Conservation (phyloP, 2,797 vertebrate species). For the Leptatherina wallacei region DNA sequence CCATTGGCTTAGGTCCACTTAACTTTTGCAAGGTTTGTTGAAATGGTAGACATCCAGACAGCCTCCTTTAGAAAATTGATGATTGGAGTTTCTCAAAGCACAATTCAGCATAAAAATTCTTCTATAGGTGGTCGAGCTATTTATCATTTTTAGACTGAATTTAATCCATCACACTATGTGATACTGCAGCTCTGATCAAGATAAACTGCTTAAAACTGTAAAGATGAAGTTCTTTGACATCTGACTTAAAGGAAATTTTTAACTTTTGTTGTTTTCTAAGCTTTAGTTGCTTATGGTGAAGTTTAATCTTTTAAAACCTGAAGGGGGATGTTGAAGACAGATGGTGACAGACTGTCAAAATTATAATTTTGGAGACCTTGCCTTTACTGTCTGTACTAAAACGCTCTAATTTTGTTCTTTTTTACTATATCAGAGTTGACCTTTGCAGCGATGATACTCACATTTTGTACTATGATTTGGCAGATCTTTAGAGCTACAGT, state of each 20-base stretch:
- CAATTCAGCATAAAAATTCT: neutral
- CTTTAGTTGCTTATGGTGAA: neutral
- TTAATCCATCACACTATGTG: neutral
- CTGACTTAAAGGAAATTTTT: neutral
- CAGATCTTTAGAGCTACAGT: neutral
- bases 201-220: neutral
- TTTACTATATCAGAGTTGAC: too few relatives aligned
- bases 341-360: too few relatives aligned
- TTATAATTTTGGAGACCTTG: neutral
- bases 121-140: neutral
- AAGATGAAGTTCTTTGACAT: neutral
- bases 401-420: neutral
- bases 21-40: neutral
- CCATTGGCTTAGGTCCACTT: neutral
- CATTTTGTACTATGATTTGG: neutral
- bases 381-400: neutral
- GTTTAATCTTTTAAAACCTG: neutral
- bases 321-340: neutral
- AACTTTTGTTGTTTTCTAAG: neutral
- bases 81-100: neutral
- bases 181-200: neutral
- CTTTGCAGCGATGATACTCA: neutral
- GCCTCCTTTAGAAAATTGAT: accelerated
- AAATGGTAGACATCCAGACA: neutral
- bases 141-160: neutral